Evolutionary conservation across 2,888 invertebrate genomes (phyloP), one percentile per base, ranked within the genome.

Genomic region (Megalurothrips usitatus): DNA sequence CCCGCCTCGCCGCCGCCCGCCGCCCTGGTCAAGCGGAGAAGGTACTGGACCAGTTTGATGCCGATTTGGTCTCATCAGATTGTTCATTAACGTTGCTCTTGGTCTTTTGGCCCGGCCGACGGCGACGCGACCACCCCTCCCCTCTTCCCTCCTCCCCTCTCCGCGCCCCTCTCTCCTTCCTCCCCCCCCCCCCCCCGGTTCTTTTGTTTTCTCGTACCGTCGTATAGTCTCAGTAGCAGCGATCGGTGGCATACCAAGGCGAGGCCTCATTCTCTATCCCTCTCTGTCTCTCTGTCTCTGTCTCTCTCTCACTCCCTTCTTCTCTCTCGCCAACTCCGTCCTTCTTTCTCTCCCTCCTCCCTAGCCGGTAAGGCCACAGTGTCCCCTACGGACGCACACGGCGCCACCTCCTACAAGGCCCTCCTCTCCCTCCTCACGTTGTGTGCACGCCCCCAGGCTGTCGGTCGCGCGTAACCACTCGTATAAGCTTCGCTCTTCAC

Each of bases 31-130:
- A 43, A 43, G 34, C 34, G 34, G 34, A 43, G 34, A 43, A 23
- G 26, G 68, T 26, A 75, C 23, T 75, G 26, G 23, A 75, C 68
- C 68, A 75, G 68, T 75, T 75, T 75, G 68, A 75, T 75, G 68
- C 68, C 68, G 68, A 75, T 75, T 75, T 75, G 68, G 68, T 75
- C 68, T 75, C 68, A 75, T 75, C 68, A 75, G 68, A 75, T 75
- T 23, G 68, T 75, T 75, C 68, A 75, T 75, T 75, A 75, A 75
- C 23, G 68, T 26, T 75, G 68, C 26, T 68, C 68, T 68, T 68
- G n/a, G 68, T 26, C 68, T 75, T 26, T 75, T 23, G 14, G 9
- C n/a, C 26, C 26, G 68, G 26, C 68, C 68, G 58, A 19, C 58
- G 34, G 34, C 34, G 34, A 43, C 34, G 34, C 34, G 34, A 6